Evolutionary conservation across 2,113 vertebrate species (phyloP).

Genomic region (Odocoileus virginianus): DNA sequence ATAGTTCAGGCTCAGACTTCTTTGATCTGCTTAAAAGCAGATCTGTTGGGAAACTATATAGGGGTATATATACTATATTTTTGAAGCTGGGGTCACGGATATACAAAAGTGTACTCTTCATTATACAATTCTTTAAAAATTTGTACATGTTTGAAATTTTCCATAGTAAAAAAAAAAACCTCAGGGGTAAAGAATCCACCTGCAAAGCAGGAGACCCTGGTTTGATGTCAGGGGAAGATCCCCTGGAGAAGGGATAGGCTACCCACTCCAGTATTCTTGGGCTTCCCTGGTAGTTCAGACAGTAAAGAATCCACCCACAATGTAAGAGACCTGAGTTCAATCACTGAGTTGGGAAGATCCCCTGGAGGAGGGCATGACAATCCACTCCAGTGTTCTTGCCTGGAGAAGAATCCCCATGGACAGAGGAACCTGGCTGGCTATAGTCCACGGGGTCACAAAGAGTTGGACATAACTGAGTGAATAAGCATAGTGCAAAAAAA

Average conservation of each 20-base stretch:
- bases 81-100: not conserved
- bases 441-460: not conserved
- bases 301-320: not conserved
- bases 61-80: not conserved
- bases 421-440: not conserved
- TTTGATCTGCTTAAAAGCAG: not conserved
- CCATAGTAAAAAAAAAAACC: not conserved
- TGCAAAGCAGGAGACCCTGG: not conserved
- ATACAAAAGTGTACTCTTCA: not conserved
- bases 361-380: not conserved
- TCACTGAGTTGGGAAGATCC: not conserved
- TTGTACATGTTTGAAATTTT: not conserved
- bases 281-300: not conserved
- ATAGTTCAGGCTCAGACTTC: not conserved
- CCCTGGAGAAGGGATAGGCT: not conserved
- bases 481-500: not conserved
- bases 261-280: not conserved
- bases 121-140: slow-evolving; percentile 9
- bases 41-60: not conserved
- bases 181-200: not conserved
- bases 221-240: not conserved
- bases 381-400: not conserved
- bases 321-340: not conserved
- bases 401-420: not conserved
- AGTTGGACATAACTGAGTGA: not conserved